Base-by-base conservation (phyloP, 1,140 invertebrate species). In the Tribolium castaneum region DNA sequence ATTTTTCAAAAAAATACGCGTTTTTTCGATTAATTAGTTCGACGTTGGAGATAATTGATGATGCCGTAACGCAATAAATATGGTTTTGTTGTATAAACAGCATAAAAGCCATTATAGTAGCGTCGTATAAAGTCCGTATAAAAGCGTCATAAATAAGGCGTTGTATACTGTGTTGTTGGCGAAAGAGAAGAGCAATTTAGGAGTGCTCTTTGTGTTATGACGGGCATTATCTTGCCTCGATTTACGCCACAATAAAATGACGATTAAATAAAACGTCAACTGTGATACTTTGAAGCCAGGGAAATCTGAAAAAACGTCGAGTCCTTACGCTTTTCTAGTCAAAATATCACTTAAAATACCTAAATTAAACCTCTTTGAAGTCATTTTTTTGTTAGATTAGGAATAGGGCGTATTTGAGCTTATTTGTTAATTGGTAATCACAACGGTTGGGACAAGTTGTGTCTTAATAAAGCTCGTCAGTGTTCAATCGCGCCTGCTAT, bases 61-160 rank as follows among this genome's bases (percentile, higher is more conserved):
- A 9, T 34, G 59, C 14, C 70, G 50, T 52, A 19, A 14, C 22
- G 39, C 25, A 49, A 72, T 72, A 52, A 72, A 72, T 72, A 72
- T 72, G 35, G 70, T 72, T 72, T 72, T 72, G 70, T 72, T 72
- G 70, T 72, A 50, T 72, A 50, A 72, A 66, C n/a, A 34, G 59
- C 59, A 50, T 50, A 72, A 72, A 72, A 34, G 39, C 50, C 70
- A 72, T 72, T 72, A 66, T 66, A 66, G 25, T 35, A 35, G 59
- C 59, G 59, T 66, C 59, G 59, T 66, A 66, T 66, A 66, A 66
- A 66, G 59, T 66, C 59, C 59, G 59, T 66, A 66, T 66, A 66
- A 66, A 66, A 35, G 59, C 59, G 59, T 6, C 59, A 35, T 66
- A 66, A 66, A 66, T 66, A 66, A 66, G 30, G 56, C 16, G 56